These are phyloP conservation scores for Scaptomyza flava DNA, from an alignment of 2,888 invertebrate genomes.

Conservation along the genomic window DNA sequence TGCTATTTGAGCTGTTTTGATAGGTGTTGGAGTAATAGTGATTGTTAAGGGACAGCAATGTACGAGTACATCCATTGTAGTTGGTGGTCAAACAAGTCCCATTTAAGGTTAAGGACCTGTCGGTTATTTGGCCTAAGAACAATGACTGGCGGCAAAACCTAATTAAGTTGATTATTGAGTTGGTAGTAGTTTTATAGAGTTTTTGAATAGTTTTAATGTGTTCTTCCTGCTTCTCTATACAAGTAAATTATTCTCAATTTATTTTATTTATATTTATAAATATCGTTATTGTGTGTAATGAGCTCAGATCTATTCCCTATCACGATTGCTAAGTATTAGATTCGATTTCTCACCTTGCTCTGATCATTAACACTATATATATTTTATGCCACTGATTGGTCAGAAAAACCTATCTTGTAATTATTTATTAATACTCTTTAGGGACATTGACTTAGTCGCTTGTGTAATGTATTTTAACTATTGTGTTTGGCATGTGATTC, in stretches of 20 bases:
- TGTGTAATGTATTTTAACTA: background rate
- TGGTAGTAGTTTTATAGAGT: background rate
- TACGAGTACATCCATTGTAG: background rate
- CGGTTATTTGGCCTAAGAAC: conserved; percentile 18
- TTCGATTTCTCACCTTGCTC: conserved; percentile 3
- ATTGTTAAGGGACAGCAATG: conserved; percentile 1
- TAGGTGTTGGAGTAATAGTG: conserved; percentile 3
- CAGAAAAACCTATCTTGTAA: background rate
- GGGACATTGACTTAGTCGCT: conserved; percentile 29
- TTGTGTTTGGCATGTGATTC: conserved; percentile 5
- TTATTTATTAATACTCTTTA: conserved; percentile 16
- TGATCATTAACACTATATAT: background rate
- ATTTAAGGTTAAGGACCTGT: conserved; percentile 69
- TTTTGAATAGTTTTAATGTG: background rate
- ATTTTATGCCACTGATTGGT: conserved; percentile 6
- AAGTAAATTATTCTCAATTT: no score
- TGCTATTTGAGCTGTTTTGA: conserved; percentile 17
- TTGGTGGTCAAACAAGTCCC: conserved; percentile 13
- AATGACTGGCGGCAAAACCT: background rate
- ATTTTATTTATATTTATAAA: no score
- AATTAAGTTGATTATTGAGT: conserved; percentile 8
- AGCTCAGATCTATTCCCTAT: background rate
- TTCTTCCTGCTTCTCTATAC: background rate
- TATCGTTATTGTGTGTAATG: no score
- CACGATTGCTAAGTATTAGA: background rate